Evolutionary conservation across 2,113 vertebrate species (phyloP).

Genomic region (Siniperca knerii): DNA sequence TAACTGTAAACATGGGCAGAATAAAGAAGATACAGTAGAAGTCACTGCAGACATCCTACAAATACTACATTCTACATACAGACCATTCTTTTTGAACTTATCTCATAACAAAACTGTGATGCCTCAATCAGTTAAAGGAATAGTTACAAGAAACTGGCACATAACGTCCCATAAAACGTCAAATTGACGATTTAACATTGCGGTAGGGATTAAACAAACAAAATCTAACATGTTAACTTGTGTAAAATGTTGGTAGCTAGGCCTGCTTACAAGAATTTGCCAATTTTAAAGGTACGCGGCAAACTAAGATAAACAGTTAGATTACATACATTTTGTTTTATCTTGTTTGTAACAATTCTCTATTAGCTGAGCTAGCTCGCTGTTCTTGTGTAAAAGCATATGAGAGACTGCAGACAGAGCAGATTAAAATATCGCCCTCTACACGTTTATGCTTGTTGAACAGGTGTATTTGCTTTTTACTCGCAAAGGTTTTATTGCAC

Average conservation of each 20-base stretch:
- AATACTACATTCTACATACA: not conserved
- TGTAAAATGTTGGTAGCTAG: not conserved
- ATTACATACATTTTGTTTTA: no score
- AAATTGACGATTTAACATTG: not conserved
- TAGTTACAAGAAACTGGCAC: not conserved
- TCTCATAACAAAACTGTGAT: not conserved
- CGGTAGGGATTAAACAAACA: not conserved
- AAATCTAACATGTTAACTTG: not conserved
- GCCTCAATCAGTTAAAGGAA: not conserved
- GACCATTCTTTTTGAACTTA: not conserved
- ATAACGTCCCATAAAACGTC: not conserved
- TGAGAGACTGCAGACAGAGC: no score
- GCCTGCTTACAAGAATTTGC: no score
- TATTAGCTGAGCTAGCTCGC: no score
- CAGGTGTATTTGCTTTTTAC: no score
- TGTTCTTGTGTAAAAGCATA: no score
- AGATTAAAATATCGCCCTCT: no score
- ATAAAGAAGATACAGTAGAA: conserved; percentile 18
- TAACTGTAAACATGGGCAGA: conserved; percentile 25
- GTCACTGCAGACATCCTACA: not conserved
- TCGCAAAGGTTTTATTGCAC: no score
- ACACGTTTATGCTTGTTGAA: no score
- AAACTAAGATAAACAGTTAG: no score
- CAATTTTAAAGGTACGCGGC: no score
- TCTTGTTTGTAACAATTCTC: no score